Conservation (phyloP, 1,140 invertebrate genomes). For the Heterodera carotae region DNA sequence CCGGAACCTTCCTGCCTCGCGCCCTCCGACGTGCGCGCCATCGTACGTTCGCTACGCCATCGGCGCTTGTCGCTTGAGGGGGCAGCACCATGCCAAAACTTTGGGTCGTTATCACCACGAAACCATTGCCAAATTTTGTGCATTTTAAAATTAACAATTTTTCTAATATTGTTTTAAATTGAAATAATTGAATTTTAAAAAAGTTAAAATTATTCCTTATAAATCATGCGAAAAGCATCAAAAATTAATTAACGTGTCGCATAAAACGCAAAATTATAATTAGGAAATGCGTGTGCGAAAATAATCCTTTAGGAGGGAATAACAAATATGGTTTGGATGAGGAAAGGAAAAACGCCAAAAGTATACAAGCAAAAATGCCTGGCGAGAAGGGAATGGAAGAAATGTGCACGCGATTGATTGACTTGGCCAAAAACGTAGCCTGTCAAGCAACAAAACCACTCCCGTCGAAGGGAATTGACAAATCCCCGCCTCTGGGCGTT, state of each 20-base stretch:
- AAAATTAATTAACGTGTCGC: no score
- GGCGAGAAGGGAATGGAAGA: neutral
- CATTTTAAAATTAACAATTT: no score
- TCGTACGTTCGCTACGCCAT: conserved; percentile 6
- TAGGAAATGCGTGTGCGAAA: no score
- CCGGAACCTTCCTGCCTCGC: neutral
- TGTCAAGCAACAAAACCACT: neutral
- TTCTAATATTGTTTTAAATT: no score
- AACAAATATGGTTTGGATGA: no score
- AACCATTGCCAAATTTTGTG: conserved; percentile 26
- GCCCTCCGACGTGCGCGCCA: neutral
- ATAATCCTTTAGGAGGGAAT: no score
- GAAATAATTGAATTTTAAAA: neutral
- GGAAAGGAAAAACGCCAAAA: no score
- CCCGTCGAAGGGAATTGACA: neutral
- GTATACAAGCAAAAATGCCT: neutral
- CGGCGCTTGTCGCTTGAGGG: neutral
- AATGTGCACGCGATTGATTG: neutral
- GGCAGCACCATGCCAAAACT: neutral
- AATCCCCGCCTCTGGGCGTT: neutral
- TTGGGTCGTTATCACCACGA: conserved; percentile 16
- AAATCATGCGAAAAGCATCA: no score
- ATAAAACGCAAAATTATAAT: no score
- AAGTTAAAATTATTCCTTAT: no score
- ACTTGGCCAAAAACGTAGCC: neutral